Conservation (phyloP, 2,113 vertebrate genomes). For the Tiliqua scincoides region DNA sequence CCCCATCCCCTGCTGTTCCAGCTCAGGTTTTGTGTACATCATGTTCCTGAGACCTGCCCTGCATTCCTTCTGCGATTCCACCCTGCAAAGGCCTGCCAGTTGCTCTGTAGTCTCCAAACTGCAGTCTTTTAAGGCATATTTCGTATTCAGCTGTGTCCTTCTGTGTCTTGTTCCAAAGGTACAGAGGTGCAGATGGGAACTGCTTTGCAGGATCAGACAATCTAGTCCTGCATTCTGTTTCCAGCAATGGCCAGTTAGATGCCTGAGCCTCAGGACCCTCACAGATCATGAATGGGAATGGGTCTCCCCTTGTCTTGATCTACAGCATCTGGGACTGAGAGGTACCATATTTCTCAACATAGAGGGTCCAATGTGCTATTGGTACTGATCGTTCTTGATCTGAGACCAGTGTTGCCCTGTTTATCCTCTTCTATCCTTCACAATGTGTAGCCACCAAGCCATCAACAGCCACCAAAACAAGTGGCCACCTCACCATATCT, state of each 20-base stretch:
- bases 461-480: background rate
- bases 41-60: rapidly evolving
- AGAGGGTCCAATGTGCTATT: background rate
- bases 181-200: background rate
- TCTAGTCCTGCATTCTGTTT: background rate
- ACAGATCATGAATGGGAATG: background rate
- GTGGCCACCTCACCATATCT: background rate
- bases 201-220: background rate
- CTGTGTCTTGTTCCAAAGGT: background rate
- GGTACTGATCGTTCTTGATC: background rate
- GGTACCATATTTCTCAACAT: background rate
- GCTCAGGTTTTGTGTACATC: background rate
- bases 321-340: background rate
- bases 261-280: background rate
- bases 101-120: background rate
- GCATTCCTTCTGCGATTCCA: background rate
- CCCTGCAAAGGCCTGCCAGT: background rate
- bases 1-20: no score
- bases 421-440: no score
- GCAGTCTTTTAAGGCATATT: background rate
- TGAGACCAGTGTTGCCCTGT: background rate
- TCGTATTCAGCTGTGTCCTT: background rate
- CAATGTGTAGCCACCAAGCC: no score
- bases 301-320: background rate
- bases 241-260: background rate